Percentiles rank a stretch among this genome's conserved stretches.
These are phyloP conservation scores for Stenichneumon culpator DNA, from an alignment of 2,888 invertebrate species.

Conservation along the genomic window DNA sequence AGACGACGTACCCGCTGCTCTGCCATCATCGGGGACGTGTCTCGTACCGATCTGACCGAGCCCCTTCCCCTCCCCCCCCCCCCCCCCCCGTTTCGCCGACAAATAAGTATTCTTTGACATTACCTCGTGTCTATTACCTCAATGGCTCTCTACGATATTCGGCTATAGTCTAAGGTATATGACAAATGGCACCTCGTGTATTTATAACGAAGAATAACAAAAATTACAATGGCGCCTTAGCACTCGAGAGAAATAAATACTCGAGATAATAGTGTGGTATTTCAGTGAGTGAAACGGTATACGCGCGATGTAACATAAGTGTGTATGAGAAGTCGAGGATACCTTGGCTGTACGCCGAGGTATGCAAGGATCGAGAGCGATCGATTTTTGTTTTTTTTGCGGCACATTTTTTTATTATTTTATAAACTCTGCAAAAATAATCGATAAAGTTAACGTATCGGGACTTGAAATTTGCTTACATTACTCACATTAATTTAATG, in stretches of 20 bases:
- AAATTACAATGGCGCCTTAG: background rate
- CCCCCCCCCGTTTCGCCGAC: background rate
- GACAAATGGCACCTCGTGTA: background rate
- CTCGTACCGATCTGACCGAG: slow-evolving; percentile 23
- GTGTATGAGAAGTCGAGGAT: slow-evolving; percentile 6
- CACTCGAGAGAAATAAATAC: slow-evolving; percentile 13
- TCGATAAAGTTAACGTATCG: no score
- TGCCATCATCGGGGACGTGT: slow-evolving; percentile 46
- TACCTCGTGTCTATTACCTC: background rate
- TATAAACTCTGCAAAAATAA: background rate
- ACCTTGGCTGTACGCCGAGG: background rate
- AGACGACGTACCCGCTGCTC: slow-evolving; percentile 64
- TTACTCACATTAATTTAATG: no score
- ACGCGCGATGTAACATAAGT: slow-evolving; percentile 48
- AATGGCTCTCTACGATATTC: background rate
- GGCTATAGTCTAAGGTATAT: background rate
- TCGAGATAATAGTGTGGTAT: background rate
- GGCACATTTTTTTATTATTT: background rate
- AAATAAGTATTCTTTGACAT: slow-evolving; percentile 12
- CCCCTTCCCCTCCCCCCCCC: slow-evolving; percentile 1
- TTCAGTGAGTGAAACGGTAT: slow-evolving; percentile 48
- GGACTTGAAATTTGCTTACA: no score
- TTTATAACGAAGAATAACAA: background rate
- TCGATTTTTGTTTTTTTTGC: background rate
- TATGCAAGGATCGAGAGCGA: background rate